phyloP scores from a whole-genome alignment of 2,797 vertebrate genomes.

The Melanotaenia nigrans region DNA sequence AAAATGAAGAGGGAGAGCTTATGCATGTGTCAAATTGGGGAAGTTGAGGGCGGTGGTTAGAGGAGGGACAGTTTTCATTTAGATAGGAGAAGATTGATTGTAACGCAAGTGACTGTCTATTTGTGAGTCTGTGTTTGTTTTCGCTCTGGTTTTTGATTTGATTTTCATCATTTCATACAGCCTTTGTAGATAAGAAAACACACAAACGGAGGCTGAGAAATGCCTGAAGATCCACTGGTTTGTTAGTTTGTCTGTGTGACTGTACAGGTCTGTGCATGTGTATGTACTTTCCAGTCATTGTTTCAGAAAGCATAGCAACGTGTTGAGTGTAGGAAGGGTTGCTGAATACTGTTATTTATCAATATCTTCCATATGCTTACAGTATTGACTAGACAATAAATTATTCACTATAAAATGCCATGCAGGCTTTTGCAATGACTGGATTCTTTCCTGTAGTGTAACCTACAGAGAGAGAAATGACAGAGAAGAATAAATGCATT shows the following conservation, averaged over 20 bases:
- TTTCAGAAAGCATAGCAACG: constrained; percentile 40
- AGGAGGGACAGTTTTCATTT: constrained; percentile 29
- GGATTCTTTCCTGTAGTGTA: constrained; percentile 43
- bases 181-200: constrained; percentile 35
- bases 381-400: constrained; percentile 44
- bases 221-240: constrained; percentile 36
- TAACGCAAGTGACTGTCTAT: constrained; percentile 8
- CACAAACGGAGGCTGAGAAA: constrained; percentile 27
- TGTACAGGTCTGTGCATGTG: constrained; percentile 22
- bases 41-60: background rate
- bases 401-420: constrained; percentile 46
- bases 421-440: constrained; percentile 43
- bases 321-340: constrained; percentile 43
- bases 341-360: constrained; percentile 60
- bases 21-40: constrained; percentile 1
- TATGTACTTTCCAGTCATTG: constrained; percentile 36
- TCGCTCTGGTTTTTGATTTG: constrained; percentile 19
- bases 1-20: constrained; percentile 7
- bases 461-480: constrained; percentile 31
- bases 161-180: constrained; percentile 54
- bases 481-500: constrained; percentile 49
- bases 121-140: constrained; percentile 6
- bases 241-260: constrained; percentile 13
- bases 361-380: constrained; percentile 61
- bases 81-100: constrained; percentile 25